Evolutionary conservation across 2,888 invertebrate genomes (phyloP).

Genomic region (Hanleya hanleyi): DNA sequence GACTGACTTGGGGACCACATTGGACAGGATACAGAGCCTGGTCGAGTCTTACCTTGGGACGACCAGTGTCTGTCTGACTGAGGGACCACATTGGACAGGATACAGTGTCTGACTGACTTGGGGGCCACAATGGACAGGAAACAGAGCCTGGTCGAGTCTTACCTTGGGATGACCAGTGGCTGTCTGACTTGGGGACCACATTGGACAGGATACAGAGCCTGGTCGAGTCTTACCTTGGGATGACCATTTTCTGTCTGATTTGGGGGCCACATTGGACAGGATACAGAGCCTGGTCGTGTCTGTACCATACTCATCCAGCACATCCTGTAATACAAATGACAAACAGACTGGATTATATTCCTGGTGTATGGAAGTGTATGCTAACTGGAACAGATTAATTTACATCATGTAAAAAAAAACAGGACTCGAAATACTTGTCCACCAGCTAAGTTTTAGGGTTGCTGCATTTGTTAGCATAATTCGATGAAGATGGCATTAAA

Average conservation of each 20-base stretch:
- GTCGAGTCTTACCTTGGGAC: slow-evolving; percentile 89
- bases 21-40: slow-evolving; percentile 89
- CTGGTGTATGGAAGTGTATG: too few relatives aligned
- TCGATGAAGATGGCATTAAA: too few relatives aligned
- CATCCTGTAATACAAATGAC: slow-evolving; percentile 74
- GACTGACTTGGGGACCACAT: slow-evolving; percentile 91
- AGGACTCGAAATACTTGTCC: too few relatives aligned
- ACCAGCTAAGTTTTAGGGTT: too few relatives aligned
- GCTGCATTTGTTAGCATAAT: too few relatives aligned
- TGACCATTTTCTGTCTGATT: slow-evolving; percentile 92
- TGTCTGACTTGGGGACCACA: slow-evolving; percentile 90
- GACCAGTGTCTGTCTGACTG: slow-evolving; percentile 93
- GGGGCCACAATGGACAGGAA: too few relatives aligned
- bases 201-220: slow-evolving; percentile 91
- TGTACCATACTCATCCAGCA: slow-evolving; percentile 87
- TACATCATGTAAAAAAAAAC: too few relatives aligned
- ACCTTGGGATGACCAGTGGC: slow-evolving; percentile 93
- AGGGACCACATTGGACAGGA: slow-evolving; percentile 92
- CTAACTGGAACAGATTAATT: too few relatives aligned
- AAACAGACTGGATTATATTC: background rate
- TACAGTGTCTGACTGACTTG: slow-evolving; percentile 91
- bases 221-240: slow-evolving; percentile 89
- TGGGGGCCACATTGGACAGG: slow-evolving; percentile 91
- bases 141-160: too few relatives aligned
- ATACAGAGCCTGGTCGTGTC: slow-evolving; percentile 94